Percentiles rank a stretch among this genome's conserved stretches.
These are phyloP conservation scores for Pyrrhia umbra DNA, from an alignment of 2,888 invertebrate genomes.

Conservation along the genomic window DNA sequence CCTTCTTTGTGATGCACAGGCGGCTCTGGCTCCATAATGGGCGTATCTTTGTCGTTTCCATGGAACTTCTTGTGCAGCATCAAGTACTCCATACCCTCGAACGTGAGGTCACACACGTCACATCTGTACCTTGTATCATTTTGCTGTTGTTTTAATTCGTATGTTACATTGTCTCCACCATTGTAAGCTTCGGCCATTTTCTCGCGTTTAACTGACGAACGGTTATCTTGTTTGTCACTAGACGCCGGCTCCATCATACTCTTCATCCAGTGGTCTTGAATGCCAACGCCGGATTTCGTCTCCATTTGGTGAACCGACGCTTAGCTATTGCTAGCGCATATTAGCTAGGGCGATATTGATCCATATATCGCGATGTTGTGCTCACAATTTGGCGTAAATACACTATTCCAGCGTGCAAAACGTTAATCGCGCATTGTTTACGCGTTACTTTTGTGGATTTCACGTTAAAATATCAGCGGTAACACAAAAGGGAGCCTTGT, in stretches of 20 bases:
- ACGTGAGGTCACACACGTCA: conserved; percentile 85
- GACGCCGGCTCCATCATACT: conserved; percentile 87
- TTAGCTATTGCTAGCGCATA: conserved; percentile 76
- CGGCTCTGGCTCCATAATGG: conserved; percentile 77
- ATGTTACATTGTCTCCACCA: conserved; percentile 79
- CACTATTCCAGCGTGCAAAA: conserved; percentile 66
- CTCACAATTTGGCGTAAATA: conserved; percentile 71
- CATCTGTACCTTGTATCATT: conserved; percentile 80
- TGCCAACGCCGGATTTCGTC: conserved; percentile 82
- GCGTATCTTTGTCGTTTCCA: conserved; percentile 83
- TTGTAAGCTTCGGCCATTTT: conserved; percentile 86
- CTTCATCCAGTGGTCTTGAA: conserved; percentile 88
- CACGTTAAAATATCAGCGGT: conserved; percentile 76
- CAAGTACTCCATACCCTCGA: conserved; percentile 85
- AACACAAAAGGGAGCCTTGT: conserved; percentile 90
- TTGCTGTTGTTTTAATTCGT: conserved; percentile 79
- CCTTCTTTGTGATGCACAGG: conserved; percentile 73
- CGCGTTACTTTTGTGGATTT: conserved; percentile 81
- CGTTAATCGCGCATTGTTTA: conserved; percentile 84
- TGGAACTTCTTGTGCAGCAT: conserved; percentile 87
- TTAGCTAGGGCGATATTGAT: conserved; percentile 79
- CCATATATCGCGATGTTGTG: conserved; percentile 69
- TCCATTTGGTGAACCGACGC: conserved; percentile 78
- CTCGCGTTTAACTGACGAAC: conserved; percentile 83
- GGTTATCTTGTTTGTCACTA: conserved; percentile 81